Evolutionary conservation across 2,797 vertebrate species (phyloP), one percentile per base, ranked within the genome.

Genomic region (Sebastes nivosus): DNA sequence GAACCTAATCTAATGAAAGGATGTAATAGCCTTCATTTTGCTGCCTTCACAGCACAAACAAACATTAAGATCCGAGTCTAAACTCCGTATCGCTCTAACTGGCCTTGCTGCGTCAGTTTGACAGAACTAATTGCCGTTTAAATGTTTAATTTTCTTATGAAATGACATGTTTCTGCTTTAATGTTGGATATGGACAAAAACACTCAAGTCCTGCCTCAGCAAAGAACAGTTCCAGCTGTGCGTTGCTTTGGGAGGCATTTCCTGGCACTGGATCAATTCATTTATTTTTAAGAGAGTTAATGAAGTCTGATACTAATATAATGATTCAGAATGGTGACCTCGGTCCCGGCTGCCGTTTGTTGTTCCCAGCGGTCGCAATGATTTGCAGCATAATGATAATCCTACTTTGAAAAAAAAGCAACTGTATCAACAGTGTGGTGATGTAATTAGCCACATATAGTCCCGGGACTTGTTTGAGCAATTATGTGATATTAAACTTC

Each of bases 231-330:
- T 79, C 8, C 36, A 27, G 79, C 55, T 77, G 32, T 14, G 32
- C 55, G 3, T 34, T 82, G 69, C 67, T 67, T 52, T 34, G 55
- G 70, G 71, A 80, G 60, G 63, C 68, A 80, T 68, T 81, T 85
- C 27, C 73, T 70, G 66, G 76, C 80, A 22, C 63, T 16, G 36
- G 67, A 77, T 85, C 79, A 77, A 50, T 55, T 70, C 9, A 78
- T 88, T 88, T 84, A 71, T 25, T 88, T 85, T 83, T 76, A 79
- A 87, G 72, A 79, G 70, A 14, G 74, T 75, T 89, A 85, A 87
- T 91, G 84, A 85, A 60, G 78, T 81, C 85, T 71, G 75, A 67
- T 80, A 29, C 27, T 58, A 54, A 71, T 75, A 63, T 83, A 88
- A 89, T 83, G 67, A 80, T 77, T 80, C 24, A 30, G 54, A 78